Base-by-base conservation (phyloP, 2,797 vertebrate species). In the Sebastes minor region DNA sequence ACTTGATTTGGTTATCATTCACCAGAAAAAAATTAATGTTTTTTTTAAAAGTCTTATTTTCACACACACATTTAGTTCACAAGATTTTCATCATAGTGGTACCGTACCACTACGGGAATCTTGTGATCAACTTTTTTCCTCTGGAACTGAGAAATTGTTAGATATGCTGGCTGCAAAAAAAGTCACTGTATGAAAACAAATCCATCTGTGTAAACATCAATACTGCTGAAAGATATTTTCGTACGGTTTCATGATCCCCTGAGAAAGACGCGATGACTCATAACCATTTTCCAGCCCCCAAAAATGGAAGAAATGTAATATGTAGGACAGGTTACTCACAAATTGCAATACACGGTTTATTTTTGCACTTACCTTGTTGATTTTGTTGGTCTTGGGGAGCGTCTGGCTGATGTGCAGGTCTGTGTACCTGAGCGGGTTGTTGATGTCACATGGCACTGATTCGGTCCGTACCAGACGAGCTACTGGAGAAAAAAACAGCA, bases 401-500 rank as follows among this genome's bases (percentile, higher is more conserved):
- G 98, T 99, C 95, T 99, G 98, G 91, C 99, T 99, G 96, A 99
- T 95, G 91, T 99, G 98, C 93, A 99, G 96, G 95, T 99, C 98
- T 2, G 97, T 97, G 80, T 97, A 99, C 79, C 98, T 94, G 91
- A 99, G 95, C n/a, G 98, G 97, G 93, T 99, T 99, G 96, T 99
- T 99, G 95, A 99, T 99, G 91, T 99, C 98, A 74, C 98, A 99
- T 25, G 98, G 99, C 93, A 99, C 98, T 2, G 99, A 99, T 93
- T 99, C 99, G 8, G 99, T 99, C 90, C 99, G 96, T 92, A 99
- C 98, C 86, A 99, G 95, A 94, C 99, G 97, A 92, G 99, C 98
- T 97, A 96, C 87, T 91, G 25, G 35, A 49, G 33, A 33, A 22
- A 30, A 25, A 30, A 22, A 35, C 65, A 42, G 9, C 30, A 65